A percentile compares a stretch with the other conserved stretches of the same genome.
phyloP scores from a whole-genome alignment of 2,888 invertebrate genomes.

The Harpalus rubripes region DNA sequence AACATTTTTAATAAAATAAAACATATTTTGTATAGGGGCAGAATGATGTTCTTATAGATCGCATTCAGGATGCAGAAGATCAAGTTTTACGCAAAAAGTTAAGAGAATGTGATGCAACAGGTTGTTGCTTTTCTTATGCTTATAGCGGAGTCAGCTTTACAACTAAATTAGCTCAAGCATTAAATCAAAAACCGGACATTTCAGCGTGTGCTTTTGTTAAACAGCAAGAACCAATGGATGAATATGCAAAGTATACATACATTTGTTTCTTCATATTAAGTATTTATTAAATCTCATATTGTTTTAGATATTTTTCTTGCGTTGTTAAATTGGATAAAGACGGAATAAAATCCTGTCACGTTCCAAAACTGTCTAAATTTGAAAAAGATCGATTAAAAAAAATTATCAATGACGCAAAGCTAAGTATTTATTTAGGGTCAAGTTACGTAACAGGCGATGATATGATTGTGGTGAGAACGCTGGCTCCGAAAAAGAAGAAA shows the following conservation, averaged over 20 bases:
- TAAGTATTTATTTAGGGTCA: constrained; percentile 73
- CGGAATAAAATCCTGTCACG: constrained; percentile 74
- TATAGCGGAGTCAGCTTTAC: constrained; percentile 74
- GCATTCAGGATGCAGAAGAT: constrained; percentile 72
- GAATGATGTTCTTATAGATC: constrained; percentile 70
- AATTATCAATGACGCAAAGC: constrained; percentile 71
- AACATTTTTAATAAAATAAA: neutral
- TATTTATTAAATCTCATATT: neutral
- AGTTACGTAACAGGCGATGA: constrained; percentile 73
- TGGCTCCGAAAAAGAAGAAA: constrained; percentile 18
- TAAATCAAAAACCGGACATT: constrained; percentile 72
- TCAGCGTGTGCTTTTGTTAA: constrained; percentile 75
- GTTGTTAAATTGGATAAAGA: constrained; percentile 70
- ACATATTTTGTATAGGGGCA: constrained; percentile 61
- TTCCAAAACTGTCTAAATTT: constrained; percentile 73
- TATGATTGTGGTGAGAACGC: constrained; percentile 21
- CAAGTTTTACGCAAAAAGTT: constrained; percentile 71
- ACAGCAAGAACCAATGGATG: constrained; percentile 74
- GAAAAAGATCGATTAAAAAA: constrained; percentile 73
- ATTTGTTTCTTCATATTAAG: no score
- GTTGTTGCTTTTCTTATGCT: constrained; percentile 72
- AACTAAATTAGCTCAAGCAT: constrained; percentile 73
- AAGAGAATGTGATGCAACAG: constrained; percentile 70
- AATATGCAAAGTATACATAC: constrained; percentile 73
- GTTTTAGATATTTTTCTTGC: constrained; percentile 60